These are phyloP conservation scores for Conchocele bisecta DNA, from an alignment of 2,888 invertebrate species.

Conservation along the genomic window DNA sequence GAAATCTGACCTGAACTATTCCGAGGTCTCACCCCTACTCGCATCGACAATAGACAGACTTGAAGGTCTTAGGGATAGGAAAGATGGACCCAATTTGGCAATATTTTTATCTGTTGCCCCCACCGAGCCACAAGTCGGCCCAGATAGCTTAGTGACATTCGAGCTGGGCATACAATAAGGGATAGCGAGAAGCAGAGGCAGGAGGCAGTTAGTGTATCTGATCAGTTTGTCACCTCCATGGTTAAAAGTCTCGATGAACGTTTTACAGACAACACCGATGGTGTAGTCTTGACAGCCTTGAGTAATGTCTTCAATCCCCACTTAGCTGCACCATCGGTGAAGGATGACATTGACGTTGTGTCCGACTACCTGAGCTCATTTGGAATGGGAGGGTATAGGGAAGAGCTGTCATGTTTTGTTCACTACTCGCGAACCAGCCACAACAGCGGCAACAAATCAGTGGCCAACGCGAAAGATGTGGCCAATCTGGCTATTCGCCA, in stretches of 20 bases:
- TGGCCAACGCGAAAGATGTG: too few species aligned
- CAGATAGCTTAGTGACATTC: conserved; percentile 44
- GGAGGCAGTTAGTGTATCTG: conserved; percentile 44
- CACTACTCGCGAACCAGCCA: not conserved
- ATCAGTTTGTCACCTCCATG: conserved; percentile 33
- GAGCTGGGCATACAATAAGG: conserved; percentile 51
- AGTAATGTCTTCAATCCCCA: conserved; percentile 7
- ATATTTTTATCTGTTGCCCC: conserved; percentile 34
- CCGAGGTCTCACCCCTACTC: conserved; percentile 48
- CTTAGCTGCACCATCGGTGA: not conserved
- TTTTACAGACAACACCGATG: conserved; percentile 39
- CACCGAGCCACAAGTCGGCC: conserved; percentile 27
- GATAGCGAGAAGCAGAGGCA: conserved; percentile 48
- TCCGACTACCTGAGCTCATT: conserved; percentile 13
- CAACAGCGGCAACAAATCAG: too few species aligned
- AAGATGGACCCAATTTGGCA: conserved; percentile 20
- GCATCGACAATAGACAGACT: conserved; percentile 24
- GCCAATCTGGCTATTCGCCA: not conserved
- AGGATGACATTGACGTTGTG: conserved; percentile 4
- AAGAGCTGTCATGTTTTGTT: conserved; percentile 2
- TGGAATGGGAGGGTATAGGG: too few species aligned
- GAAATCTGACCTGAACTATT: conserved; percentile 42
- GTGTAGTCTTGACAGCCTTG: conserved; percentile 6
- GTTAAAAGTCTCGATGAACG: conserved; percentile 36
- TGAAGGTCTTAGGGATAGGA: conserved; percentile 6